These are phyloP conservation scores for Rafetus swinhoei DNA, from an alignment of 2,113 vertebrate species.

Conservation along the genomic window DNA sequence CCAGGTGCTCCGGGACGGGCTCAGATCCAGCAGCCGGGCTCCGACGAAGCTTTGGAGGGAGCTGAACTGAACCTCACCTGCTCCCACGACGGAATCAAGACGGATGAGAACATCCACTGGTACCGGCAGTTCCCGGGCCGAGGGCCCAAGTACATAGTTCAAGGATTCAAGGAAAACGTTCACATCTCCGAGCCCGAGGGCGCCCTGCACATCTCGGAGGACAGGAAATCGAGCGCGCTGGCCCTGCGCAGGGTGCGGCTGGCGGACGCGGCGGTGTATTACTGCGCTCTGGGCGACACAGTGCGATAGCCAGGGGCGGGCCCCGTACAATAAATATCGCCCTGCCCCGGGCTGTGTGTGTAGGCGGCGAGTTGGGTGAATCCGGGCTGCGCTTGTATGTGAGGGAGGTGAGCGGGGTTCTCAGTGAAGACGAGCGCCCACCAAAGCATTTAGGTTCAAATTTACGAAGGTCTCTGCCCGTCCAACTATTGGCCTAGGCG, in stretches of 20 bases:
- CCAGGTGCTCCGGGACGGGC: too few relatives aligned
- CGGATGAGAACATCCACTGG: not conserved
- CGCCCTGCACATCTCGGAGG: not conserved
- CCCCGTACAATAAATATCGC: not conserved
- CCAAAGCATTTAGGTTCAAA: too few relatives aligned
- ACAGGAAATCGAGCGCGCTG: not conserved
- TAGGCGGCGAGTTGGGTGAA: too few relatives aligned
- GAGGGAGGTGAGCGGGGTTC: too few relatives aligned
- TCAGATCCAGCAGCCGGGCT: too few relatives aligned
- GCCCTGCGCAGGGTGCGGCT: not conserved
- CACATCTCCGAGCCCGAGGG: not conserved
- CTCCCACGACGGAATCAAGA: not conserved
- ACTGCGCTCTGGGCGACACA: not conserved
- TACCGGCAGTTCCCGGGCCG: not conserved
- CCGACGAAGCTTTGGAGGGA: not conserved
- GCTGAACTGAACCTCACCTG: not conserved
- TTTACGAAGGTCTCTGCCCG: too few relatives aligned
- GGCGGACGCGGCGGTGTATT: not conserved
- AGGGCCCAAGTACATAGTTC: not conserved
- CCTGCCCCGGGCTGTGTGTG: too few relatives aligned
- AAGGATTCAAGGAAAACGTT: not conserved
- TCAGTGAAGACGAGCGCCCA: too few relatives aligned
- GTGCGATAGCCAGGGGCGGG: not conserved
- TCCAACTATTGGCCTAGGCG: too few relatives aligned
- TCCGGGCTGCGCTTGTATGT: too few relatives aligned